These are phyloP conservation scores for Crambe crambe DNA, from an alignment of 37 sponge, comb jelly and placozoan species.

Conservation along the genomic window DNA sequence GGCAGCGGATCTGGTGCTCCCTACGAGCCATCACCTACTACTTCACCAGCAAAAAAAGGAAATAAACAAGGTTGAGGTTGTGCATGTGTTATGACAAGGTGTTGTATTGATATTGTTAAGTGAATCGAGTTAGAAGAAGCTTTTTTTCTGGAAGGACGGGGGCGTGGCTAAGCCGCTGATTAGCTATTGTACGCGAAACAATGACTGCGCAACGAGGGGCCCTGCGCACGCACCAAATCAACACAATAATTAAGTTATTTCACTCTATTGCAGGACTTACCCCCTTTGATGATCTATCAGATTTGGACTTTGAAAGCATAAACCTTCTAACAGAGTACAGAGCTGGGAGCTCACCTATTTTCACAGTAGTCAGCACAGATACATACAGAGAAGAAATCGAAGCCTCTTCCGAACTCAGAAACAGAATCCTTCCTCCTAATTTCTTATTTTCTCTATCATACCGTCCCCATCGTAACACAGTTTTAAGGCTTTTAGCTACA, in stretches of 20 bases:
- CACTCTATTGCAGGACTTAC: background rate
- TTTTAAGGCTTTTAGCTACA: conserved; percentile 35
- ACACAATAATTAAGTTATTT: too few relatives aligned
- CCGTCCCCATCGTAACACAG: conserved; percentile 58
- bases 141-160: too few relatives aligned
- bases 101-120: too few relatives aligned
- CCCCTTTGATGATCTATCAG: conserved; percentile 5
- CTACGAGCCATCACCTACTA: background rate
- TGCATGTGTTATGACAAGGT: too few relatives aligned
- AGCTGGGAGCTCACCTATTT: background rate
- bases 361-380: conserved; percentile 17
- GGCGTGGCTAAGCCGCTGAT: background rate
- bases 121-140: too few relatives aligned
- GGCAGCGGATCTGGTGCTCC: background rate
- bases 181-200: background rate
- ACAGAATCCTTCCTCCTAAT: conserved; percentile 28
- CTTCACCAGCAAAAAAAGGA: background rate
- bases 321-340: conserved; percentile 14
- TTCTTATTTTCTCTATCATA: conserved; percentile 56
- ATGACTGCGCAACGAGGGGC: background rate
- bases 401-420: background rate
- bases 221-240: background rate
- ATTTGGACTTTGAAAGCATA: conserved; percentile 16
- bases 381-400: conserved; percentile 3
- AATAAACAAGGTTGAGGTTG: background rate